Percentiles rank a stretch among this genome's conserved stretches.
These are phyloP conservation scores for Elmis aenea DNA, from an alignment of 2,888 invertebrate species.

Conservation along the genomic window DNA sequence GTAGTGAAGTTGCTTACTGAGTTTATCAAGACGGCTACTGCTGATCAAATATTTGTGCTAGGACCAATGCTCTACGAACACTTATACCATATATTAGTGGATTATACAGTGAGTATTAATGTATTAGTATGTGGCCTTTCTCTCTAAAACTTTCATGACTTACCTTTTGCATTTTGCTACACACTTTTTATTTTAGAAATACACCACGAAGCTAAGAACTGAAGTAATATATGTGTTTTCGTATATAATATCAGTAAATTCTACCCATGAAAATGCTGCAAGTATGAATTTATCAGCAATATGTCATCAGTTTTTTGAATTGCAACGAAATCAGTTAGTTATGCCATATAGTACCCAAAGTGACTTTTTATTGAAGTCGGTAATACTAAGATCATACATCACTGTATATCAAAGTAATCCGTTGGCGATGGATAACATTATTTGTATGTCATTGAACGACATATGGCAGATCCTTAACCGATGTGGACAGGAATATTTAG, in stretches of 20 bases:
- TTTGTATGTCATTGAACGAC: conserved; percentile 15
- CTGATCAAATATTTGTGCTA: no score
- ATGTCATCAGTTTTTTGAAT: conserved; percentile 11
- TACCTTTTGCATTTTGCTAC: neutral
- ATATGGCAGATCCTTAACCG: conserved; percentile 21
- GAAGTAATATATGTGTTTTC: conserved; percentile 2
- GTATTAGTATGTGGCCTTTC: neutral
- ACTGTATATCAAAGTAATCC: conserved; percentile 13
- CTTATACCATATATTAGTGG: no score
- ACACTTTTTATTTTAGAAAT: conserved; percentile 10
- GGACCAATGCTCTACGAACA: no score
- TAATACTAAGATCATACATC: conserved; percentile 16
- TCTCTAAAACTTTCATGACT: neutral
- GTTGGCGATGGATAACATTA: conserved; percentile 10
- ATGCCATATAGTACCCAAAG: conserved; percentile 21
- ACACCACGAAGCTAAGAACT: conserved; percentile 7
- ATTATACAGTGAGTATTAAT: no score
- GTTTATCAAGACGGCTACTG: no score
- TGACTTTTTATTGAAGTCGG: conserved; percentile 19
- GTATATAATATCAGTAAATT: neutral
- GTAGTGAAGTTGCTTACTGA: neutral
- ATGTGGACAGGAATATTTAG: conserved; percentile 18
- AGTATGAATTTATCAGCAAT: neutral
- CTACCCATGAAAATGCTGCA: neutral
- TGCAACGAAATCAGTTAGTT: conserved; percentile 16